phyloP scores from a whole-genome alignment of 2,113 vertebrate species.

The Esox niger region DNA sequence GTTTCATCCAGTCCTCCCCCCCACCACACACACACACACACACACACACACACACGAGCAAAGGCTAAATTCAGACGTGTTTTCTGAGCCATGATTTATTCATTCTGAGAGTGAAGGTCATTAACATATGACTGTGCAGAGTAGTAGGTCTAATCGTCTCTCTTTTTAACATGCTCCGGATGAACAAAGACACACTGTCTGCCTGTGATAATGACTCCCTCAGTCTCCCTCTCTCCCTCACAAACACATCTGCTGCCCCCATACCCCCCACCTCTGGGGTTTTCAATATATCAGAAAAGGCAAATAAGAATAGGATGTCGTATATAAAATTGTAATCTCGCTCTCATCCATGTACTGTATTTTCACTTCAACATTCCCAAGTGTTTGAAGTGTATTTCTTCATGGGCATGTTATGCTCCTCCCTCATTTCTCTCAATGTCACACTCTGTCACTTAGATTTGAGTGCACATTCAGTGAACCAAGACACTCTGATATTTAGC shows the following conservation, averaged over 20 bases:
- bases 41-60: constrained; percentile 34
- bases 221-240: too few species aligned
- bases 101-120: neutral
- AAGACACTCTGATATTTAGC: constrained; percentile 4
- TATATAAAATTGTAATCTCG: too few species aligned
- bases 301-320: too few species aligned
- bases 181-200: too few species aligned
- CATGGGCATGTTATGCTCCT: constrained; percentile 16
- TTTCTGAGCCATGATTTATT: neutral
- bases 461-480: constrained; percentile 15
- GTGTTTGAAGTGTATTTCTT: constrained; percentile 28
- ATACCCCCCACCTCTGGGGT: too few species aligned
- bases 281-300: too few species aligned
- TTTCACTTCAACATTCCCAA: constrained; percentile 22
- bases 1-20: constrained; percentile 33
- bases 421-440: constrained; percentile 20
- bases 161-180: too few species aligned
- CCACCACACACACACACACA: constrained; percentile 49
- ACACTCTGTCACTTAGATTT: constrained; percentile 27
- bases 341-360: neutral
- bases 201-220: too few species aligned
- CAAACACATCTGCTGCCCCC: too few species aligned
- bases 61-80: neutral
- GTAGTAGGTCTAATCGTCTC: too few species aligned
- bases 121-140: too few species aligned